Base-by-base conservation (phyloP, 2,113 vertebrate genomes). In the Oreotragus oreotragus region DNA sequence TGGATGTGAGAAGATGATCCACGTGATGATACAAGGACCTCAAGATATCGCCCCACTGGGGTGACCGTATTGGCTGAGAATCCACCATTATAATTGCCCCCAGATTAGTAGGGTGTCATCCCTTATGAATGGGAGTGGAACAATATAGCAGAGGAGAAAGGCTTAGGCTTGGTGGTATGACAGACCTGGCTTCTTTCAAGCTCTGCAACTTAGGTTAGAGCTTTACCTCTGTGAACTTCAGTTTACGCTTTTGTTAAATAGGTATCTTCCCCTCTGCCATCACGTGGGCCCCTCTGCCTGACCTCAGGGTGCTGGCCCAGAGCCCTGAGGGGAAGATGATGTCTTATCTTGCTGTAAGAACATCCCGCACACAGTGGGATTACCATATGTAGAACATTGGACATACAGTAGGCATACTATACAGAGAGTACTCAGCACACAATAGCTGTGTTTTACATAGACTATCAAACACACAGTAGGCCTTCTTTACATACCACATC, bases 1-100 rank as follows among this genome's bases (percentile, higher is more conserved):
- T 55, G 12, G 33, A 27, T 83, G 80, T 87, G 58, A 27, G 49
- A 43, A 23, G 55, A 39, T 23, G 30, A 39, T 5, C 8, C 51
- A 17, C 0, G 0, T 15, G 7, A 36, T 25, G 27, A 28, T 28
- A 7, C 11, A 4, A 51, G 49, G 60, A 36, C n/a, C 9, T 62
- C 55, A 27, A 43, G 62, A 3, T 28, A 30, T 33, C 17, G 53
- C 17, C 39, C 49, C 17, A 57, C 25, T 10, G 47, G 25, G 7
- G 21, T 57, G 16, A 49, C 49, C 10, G 1, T 10, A 0, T 14
- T 45, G 21, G 14, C 87, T 70, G 49, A 45, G 49, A 36, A 10
- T 45, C 30, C 70, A 58, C 33, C 70, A 2, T 33, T n/a, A 15
- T 23, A 28, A 28, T 43, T 64, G 57, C 47, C 47, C 39, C 49